Percentiles rank a stretch among this genome's conserved stretches.
phyloP scores from a whole-genome alignment of 2,888 invertebrate species.

The Hymenopus coronatus region DNA sequence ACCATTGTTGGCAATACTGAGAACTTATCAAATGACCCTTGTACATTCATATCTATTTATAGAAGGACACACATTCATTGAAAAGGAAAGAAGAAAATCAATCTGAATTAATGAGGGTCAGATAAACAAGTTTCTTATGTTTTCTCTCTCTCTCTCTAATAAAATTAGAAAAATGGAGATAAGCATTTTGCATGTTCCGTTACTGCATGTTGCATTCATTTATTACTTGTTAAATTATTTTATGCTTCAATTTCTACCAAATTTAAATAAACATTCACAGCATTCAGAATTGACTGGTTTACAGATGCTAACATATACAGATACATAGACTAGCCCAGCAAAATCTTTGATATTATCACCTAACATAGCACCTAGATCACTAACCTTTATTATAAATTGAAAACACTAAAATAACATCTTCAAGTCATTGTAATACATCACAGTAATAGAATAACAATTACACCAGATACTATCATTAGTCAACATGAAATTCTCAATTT shows the following conservation, averaged over 20 bases:
- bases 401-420: neutral
- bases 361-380: neutral
- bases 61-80: too few relatives aligned
- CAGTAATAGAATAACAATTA: neutral
- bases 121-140: too few relatives aligned
- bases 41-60: too few relatives aligned
- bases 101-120: too few relatives aligned
- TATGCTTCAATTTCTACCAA: neutral
- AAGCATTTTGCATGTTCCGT: too few relatives aligned
- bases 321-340: neutral
- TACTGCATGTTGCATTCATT: neutral
- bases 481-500: neutral
- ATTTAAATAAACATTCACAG: neutral
- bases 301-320: neutral
- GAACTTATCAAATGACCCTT: too few relatives aligned
- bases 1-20: too few relatives aligned
- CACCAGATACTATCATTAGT: neutral
- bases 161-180: too few relatives aligned
- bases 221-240: neutral
- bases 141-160: too few relatives aligned
- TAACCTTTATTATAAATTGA: slow-evolving; percentile 39
- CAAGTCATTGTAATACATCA: neutral
- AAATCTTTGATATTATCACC: neutral
- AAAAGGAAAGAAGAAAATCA: too few relatives aligned
- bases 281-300: neutral